phyloP scores from a whole-genome alignment of 2,888 invertebrate genomes.

The Plutella xylostella region DNA sequence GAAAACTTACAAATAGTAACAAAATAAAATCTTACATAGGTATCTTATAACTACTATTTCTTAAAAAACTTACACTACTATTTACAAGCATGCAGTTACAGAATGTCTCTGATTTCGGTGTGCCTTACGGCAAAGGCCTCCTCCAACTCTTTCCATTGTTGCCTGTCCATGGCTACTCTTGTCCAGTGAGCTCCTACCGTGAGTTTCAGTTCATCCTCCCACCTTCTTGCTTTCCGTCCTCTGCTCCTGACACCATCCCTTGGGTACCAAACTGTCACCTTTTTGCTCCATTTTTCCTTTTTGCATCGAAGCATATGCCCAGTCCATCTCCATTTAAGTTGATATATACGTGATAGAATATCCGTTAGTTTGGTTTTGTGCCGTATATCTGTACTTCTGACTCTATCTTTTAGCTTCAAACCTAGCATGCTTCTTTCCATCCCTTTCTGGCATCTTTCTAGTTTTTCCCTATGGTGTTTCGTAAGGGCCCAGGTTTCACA shows the following conservation, averaged over 20 bases:
- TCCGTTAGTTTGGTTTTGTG: neutral
- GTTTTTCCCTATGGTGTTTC: neutral
- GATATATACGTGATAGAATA: too few species aligned
- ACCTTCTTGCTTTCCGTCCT: constrained; percentile 8
- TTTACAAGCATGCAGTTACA: neutral
- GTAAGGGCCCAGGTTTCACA: constrained; percentile 1
- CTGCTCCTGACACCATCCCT: constrained; percentile 9
- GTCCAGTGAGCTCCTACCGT: constrained; percentile 4
- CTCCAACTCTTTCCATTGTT: constrained; percentile 6
- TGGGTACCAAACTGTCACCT: constrained; percentile 9
- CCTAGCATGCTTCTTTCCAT: neutral
- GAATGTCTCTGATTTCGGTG: neutral
- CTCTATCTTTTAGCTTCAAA: neutral
- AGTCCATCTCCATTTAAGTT: constrained; percentile 13
- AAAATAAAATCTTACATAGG: too few species aligned
- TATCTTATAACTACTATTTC: too few species aligned
- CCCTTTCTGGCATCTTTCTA: neutral
- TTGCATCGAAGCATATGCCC: constrained; percentile 13
- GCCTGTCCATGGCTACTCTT: constrained; percentile 7
- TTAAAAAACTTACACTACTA: neutral
- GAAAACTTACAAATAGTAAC: too few species aligned
- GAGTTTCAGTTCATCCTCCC: constrained; percentile 8
- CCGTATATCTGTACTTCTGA: neutral
- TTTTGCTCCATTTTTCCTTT: constrained; percentile 12
- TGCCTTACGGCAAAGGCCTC: too few species aligned